These are phyloP conservation scores for Gallinago jamesoni DNA, from an alignment of 2,113 vertebrate genomes.

Conservation along the genomic window DNA sequence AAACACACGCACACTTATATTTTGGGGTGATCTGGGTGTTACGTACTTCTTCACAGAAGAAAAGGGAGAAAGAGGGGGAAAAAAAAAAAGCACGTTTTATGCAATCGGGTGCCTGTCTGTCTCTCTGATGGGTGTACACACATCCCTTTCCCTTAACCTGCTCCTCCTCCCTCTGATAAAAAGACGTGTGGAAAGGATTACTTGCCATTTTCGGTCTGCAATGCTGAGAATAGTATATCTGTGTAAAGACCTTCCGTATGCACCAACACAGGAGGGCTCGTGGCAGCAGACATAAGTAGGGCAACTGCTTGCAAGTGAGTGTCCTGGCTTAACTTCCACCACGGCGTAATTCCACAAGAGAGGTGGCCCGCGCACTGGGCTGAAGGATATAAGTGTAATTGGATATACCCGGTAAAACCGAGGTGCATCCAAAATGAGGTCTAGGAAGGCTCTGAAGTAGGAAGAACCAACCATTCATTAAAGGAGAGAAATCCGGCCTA, in stretches of 20 bases:
- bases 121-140: constrained; percentile 20
- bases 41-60: background rate
- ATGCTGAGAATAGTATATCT: constrained; percentile 63
- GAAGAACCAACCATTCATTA: constrained; percentile 76
- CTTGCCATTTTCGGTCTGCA: constrained; percentile 36
- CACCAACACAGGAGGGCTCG: constrained; percentile 9
- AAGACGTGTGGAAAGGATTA: constrained; percentile 40
- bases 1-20: background rate
- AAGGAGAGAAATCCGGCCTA: constrained; percentile 77
- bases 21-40: background rate
- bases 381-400: constrained; percentile 53
- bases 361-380: constrained; percentile 53
- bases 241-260: constrained; percentile 61
- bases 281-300: constrained; percentile 65
- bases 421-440: constrained; percentile 65
- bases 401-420: constrained; percentile 51
- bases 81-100: background rate
- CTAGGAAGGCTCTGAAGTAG: constrained; percentile 71
- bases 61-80: background rate
- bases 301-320: constrained; percentile 31
- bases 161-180: constrained; percentile 62
- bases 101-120: background rate
- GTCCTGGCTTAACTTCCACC: constrained; percentile 57
- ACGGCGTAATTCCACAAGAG: constrained; percentile 55
- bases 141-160: constrained; percentile 47